These are phyloP conservation scores for Tympanuchus pallidicinctus DNA, from an alignment of 2,113 vertebrate species.

Conservation along the genomic window DNA sequence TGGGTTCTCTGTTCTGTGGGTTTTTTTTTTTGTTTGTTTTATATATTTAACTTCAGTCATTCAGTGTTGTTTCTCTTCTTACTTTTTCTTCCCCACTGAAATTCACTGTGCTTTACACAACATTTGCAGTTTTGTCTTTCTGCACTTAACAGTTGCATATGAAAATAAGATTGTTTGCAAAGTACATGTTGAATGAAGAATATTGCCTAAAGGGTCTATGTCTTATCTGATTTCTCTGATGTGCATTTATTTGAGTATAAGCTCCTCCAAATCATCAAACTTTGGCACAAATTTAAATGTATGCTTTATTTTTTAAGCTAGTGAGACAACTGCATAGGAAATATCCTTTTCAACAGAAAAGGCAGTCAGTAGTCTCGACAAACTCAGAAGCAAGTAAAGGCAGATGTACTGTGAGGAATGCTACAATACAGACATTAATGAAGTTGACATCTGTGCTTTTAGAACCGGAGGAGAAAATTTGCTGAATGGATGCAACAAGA, in stretches of 20 bases:
- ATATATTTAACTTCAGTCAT: neutral
- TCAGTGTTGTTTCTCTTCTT: neutral
- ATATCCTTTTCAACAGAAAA: neutral
- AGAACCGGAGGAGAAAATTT: neutral
- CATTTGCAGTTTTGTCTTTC: neutral
- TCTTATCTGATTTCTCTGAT: neutral
- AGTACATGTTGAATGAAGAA: neutral
- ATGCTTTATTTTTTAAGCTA: neutral
- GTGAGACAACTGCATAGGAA: neutral
- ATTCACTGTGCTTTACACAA: neutral
- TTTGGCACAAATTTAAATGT: neutral
- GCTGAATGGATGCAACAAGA: neutral
- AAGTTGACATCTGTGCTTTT: neutral
- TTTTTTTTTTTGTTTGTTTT: neutral
- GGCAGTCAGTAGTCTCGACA: neutral
- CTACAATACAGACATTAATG: neutral
- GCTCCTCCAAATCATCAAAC: neutral
- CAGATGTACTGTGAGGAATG: neutral
- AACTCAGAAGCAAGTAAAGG: neutral
- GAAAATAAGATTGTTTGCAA: neutral
- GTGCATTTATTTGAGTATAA: neutral
- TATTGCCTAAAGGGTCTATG: neutral
- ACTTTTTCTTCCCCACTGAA: neutral
- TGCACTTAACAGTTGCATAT: neutral
- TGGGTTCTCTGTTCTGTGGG: fast-evolving